These are phyloP conservation scores for Himalopsyche japonica DNA, from an alignment of 2,888 invertebrate species.

Conservation along the genomic window DNA sequence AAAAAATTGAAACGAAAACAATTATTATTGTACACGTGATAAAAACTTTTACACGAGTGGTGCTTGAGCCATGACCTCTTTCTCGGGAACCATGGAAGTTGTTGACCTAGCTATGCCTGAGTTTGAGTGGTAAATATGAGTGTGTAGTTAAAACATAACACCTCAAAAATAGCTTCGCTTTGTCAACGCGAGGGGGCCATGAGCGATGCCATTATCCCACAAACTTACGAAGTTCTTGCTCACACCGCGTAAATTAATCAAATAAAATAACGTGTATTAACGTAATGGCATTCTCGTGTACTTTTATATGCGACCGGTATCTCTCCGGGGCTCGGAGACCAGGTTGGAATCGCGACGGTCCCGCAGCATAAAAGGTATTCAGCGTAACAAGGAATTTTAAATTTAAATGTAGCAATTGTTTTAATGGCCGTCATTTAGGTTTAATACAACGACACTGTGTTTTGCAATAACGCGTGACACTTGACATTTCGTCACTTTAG, in stretches of 20 bases:
- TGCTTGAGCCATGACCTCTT: too few relatives aligned
- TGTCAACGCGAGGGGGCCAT: neutral
- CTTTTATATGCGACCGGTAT: constrained; percentile 8
- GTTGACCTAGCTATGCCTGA: too few relatives aligned
- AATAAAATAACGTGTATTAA: constrained; percentile 31
- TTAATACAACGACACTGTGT: neutral
- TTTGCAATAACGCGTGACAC: neutral
- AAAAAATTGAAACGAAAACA: too few relatives aligned
- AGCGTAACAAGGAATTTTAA: neutral
- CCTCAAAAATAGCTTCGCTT: neutral
- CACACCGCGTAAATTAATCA: constrained; percentile 27
- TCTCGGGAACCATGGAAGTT: too few relatives aligned
- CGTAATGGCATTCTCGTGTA: constrained; percentile 31
- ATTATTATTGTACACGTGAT: too few relatives aligned
- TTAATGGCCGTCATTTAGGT: neutral
- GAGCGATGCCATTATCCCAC: neutral
- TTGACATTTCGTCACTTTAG: neutral
- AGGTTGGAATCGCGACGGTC: neutral
- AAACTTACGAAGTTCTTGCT: constrained; percentile 13
- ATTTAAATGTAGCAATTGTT: neutral
- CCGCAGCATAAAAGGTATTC: neutral
- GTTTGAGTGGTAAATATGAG: neutral
- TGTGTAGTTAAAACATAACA: neutral
- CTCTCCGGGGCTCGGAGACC: neutral
- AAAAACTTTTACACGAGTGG: too few relatives aligned